Evolutionary conservation across 2,888 invertebrate genomes (phyloP).

Genomic region (Lasiommata megera): DNA sequence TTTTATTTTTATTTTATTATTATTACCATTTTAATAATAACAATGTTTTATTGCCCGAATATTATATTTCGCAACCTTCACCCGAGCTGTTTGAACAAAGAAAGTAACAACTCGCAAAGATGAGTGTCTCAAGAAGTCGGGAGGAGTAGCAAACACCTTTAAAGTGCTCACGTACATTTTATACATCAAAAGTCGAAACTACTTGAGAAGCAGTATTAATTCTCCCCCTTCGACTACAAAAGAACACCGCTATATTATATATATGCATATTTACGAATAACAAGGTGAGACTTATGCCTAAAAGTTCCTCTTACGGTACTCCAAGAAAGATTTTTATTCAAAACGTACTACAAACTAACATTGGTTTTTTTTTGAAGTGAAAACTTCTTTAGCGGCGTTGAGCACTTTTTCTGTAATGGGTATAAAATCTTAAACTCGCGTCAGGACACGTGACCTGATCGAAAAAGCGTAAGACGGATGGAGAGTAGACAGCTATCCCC

Average conservation of each 20-base stretch:
- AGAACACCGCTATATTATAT: neutral
- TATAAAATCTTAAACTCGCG: no score
- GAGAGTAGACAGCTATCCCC: no score
- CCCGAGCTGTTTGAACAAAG: constrained; percentile 8
- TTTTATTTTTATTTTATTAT: neutral
- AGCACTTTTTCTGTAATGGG: no score
- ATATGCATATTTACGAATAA: neutral
- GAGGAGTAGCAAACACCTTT: constrained; percentile 28
- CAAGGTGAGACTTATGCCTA: neutral
- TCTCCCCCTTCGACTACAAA: constrained; percentile 11
- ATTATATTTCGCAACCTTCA: constrained; percentile 16
- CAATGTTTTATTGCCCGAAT: neutral
- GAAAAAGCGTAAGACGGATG: no score
- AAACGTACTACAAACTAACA: neutral
- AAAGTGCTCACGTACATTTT: constrained; percentile 17
- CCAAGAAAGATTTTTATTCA: neutral
- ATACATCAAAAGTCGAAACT: constrained; percentile 19
- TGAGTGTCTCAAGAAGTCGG: constrained; percentile 21
- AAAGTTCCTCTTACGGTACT: neutral
- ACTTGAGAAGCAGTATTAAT: constrained; percentile 23
- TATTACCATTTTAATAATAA: neutral
- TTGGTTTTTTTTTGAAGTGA: no score
- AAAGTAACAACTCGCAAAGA: constrained; percentile 3
- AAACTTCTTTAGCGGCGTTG: no score
- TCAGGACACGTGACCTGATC: no score